Evolutionary conservation across 2,888 invertebrate genomes (phyloP).

Genomic region (Apeira syringaria): DNA sequence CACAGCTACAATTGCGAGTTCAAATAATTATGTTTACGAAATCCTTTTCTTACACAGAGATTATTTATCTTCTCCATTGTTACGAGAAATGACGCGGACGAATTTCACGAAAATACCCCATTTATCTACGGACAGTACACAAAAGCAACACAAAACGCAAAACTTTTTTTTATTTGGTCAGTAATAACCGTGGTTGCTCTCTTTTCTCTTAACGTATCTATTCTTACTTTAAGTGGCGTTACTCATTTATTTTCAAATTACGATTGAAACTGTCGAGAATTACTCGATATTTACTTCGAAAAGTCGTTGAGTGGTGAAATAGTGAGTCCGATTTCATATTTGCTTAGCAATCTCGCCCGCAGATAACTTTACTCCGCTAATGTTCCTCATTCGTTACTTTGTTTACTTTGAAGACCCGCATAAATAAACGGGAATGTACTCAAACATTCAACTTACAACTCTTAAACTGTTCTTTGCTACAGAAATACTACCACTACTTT

Average conservation of each 20-base stretch:
- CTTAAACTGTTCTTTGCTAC: slow-evolving; percentile 39
- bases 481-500: too few relatives aligned
- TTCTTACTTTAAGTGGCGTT: slow-evolving; percentile 62
- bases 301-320: slow-evolving; percentile 50
- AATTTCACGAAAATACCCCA: slow-evolving; percentile 80
- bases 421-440: slow-evolving; percentile 63
- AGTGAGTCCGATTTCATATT: slow-evolving; percentile 62
- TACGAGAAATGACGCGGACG: slow-evolving; percentile 78
- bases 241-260: slow-evolving; percentile 46
- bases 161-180: slow-evolving; percentile 83
- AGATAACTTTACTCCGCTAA: slow-evolving; percentile 63
- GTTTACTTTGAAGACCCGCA: slow-evolving; percentile 75
- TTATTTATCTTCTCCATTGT: slow-evolving; percentile 81
- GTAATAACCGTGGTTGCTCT: slow-evolving; percentile 76
- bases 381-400: slow-evolving; percentile 66
- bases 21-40: slow-evolving; percentile 82
- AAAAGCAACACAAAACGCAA: slow-evolving; percentile 78
- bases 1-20: slow-evolving; percentile 78
- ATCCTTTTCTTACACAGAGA: slow-evolving; percentile 81
- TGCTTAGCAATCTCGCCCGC: slow-evolving; percentile 66
- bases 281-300: slow-evolving; percentile 43
- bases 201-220: slow-evolving; percentile 75
- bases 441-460: slow-evolving; percentile 51
- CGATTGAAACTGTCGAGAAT: slow-evolving; percentile 40
- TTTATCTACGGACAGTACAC: slow-evolving; percentile 76